Conservation (phyloP, 1,140 invertebrate genomes). For the Chironomus tepperi region DNA sequence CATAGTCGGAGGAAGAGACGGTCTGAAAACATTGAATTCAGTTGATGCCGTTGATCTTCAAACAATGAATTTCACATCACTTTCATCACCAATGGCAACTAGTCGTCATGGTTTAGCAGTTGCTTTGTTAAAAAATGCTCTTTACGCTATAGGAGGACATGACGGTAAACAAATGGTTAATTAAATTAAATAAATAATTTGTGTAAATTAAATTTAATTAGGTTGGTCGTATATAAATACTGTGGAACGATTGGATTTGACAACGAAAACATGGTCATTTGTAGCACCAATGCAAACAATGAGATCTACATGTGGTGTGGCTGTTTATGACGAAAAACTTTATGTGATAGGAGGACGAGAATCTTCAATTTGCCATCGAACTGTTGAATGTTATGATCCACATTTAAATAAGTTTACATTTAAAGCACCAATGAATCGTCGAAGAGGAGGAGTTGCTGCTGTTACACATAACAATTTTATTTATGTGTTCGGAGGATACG, state of each 20-base stretch:
- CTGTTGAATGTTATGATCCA: conserved; percentile 89
- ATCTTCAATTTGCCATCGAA: conserved; percentile 79
- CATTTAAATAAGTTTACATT: conserved; percentile 82
- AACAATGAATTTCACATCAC: conserved; percentile 1
- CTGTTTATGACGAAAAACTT: conserved; percentile 73
- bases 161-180: conserved; percentile 51
- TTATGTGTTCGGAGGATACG: conserved; percentile 83
- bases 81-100: conserved; percentile 66
- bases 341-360: conserved; percentile 92
- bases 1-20: conserved; percentile 79
- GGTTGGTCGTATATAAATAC: conserved; percentile 78
- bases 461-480: conserved; percentile 72
- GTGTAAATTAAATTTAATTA: background rate
- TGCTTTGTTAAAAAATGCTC: conserved; percentile 73
- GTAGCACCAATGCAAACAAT: conserved; percentile 79
- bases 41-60: conserved; percentile 22
- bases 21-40: conserved; percentile 85
- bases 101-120: conserved; percentile 85
- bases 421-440: conserved; percentile 79
- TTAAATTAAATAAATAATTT: background rate
- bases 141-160: conserved; percentile 92
- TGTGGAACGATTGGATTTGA: conserved; percentile 60
- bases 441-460: conserved; percentile 76
- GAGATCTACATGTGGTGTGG: conserved; percentile 81
- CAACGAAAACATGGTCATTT: conserved; percentile 69